Conservation (phyloP, 2,113 vertebrate species). For the Spea bombifrons region DNA sequence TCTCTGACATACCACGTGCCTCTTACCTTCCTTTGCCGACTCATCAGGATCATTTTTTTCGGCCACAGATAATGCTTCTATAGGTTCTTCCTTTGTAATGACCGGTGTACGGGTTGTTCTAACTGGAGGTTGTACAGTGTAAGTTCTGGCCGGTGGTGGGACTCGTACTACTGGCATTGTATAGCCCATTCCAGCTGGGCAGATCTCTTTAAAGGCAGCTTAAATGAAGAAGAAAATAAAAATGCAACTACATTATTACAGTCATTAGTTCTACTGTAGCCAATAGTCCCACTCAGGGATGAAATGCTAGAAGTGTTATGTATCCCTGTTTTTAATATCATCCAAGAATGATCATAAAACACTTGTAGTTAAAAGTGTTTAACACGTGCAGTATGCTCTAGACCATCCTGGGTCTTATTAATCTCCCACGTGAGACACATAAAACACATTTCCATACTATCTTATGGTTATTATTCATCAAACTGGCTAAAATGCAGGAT, state of each 20-base stretch:
- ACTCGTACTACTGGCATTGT: conserved; percentile 83
- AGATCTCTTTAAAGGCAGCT: conserved; percentile 98
- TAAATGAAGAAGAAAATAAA: conserved; percentile 75
- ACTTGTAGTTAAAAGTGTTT: too few relatives aligned
- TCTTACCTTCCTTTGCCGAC: conserved; percentile 63
- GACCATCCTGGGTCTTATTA: too few relatives aligned
- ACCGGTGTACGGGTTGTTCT: conserved; percentile 77
- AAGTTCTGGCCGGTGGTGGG: conserved; percentile 73
- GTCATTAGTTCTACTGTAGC: neutral
- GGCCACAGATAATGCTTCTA: conserved; percentile 83
- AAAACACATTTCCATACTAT: too few relatives aligned
- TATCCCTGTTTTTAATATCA: too few relatives aligned
- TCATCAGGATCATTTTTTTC: conserved; percentile 73
- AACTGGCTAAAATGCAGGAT: too few relatives aligned
- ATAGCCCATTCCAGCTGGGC: conserved; percentile 98
- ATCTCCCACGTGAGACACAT: too few relatives aligned
- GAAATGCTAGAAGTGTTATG: too few relatives aligned
- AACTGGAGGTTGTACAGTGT: conserved; percentile 78
- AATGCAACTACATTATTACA: neutral
- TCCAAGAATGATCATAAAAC: too few relatives aligned
- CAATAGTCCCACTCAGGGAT: neutral
- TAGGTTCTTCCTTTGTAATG: conserved; percentile 82
- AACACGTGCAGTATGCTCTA: too few relatives aligned
- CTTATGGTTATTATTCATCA: too few relatives aligned
- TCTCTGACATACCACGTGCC: neutral